Percentiles rank a stretch among this genome's conserved stretches.
phyloP scores from a whole-genome alignment of 2,888 invertebrate genomes.

The Tricholauxania praeusta region DNA sequence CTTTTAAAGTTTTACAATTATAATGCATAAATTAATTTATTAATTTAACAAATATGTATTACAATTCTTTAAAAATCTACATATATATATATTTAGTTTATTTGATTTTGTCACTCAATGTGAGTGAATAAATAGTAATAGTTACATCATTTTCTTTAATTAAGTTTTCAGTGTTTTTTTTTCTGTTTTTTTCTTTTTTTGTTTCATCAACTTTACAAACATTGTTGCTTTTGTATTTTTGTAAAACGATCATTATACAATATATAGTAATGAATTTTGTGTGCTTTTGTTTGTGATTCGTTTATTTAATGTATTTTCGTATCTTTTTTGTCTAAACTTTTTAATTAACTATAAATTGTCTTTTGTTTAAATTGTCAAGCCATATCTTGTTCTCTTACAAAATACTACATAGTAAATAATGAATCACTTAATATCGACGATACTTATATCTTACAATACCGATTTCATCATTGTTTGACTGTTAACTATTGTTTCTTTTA shows the following conservation, averaged over 20 bases:
- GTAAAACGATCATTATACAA: no score
- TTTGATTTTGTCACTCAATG: constrained; percentile 53
- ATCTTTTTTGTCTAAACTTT: neutral
- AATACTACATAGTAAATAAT: constrained; percentile 4
- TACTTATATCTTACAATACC: neutral
- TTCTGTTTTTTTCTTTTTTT: constrained; percentile 8
- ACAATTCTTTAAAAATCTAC: constrained; percentile 7
- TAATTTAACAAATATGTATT: constrained; percentile 6
- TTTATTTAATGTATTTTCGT: neutral
- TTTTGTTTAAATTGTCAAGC: constrained; percentile 9
- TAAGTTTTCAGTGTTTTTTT: no score
- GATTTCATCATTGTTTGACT: no score
- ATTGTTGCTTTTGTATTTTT: no score
- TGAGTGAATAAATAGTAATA: constrained; percentile 51
- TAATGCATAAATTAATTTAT: constrained; percentile 24
- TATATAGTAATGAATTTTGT: no score
- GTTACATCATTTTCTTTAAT: no score
- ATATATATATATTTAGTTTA: neutral
- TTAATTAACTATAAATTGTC: constrained; percentile 28
- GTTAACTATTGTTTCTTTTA: no score
- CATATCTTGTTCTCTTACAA: constrained; percentile 1
- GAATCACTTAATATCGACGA: constrained; percentile 12
- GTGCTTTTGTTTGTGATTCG: no score
- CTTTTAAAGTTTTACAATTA: constrained; percentile 40
- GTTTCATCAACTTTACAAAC: neutral